These are phyloP conservation scores for Clarias fuscus DNA, from an alignment of 2,797 vertebrate genomes.

Conservation along the genomic window DNA sequence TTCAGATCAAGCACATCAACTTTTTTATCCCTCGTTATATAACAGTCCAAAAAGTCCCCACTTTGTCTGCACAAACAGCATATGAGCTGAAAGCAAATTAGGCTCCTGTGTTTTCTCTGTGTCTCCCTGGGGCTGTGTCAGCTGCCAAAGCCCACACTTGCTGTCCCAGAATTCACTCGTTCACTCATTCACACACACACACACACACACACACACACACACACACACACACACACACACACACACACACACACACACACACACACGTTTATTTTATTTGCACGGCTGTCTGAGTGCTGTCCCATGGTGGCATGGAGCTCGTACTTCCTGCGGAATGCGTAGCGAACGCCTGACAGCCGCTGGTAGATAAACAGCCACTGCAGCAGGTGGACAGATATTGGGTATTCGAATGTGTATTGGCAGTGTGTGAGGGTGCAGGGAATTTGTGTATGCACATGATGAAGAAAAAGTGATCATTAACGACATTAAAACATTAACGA, in stretches of 20 bases:
- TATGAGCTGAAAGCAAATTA: constrained; percentile 25
- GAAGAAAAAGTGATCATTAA: constrained; percentile 6
- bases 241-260: constrained; percentile 15
- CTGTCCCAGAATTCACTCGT: constrained; percentile 3
- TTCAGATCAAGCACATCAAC: background rate
- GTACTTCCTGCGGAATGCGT: constrained; percentile 31
- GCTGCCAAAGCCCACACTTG: constrained; percentile 16
- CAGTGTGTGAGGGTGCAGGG: background rate
- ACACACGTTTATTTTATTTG: constrained; percentile 44
- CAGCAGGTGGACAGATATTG: constrained; percentile 23
- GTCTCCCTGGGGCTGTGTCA: constrained; percentile 4
- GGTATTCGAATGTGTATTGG: background rate
- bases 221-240: constrained; percentile 31
- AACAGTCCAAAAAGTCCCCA: constrained; percentile 7
- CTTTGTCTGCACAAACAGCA: constrained; percentile 6
- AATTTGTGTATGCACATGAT: background rate
- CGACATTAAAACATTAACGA: background rate
- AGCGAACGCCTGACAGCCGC: constrained; percentile 31
- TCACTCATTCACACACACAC: constrained; percentile 17
- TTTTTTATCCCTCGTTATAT: constrained; percentile 2
- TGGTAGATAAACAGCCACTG: constrained; percentile 26
- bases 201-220: constrained; percentile 17
- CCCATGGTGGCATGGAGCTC: constrained; percentile 16
- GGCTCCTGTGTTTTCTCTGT: constrained; percentile 24
- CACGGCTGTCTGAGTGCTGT: constrained; percentile 45